Evolutionary conservation across 1,140 invertebrate genomes (phyloP).

Genomic region (Pteromalus puparum): DNA sequence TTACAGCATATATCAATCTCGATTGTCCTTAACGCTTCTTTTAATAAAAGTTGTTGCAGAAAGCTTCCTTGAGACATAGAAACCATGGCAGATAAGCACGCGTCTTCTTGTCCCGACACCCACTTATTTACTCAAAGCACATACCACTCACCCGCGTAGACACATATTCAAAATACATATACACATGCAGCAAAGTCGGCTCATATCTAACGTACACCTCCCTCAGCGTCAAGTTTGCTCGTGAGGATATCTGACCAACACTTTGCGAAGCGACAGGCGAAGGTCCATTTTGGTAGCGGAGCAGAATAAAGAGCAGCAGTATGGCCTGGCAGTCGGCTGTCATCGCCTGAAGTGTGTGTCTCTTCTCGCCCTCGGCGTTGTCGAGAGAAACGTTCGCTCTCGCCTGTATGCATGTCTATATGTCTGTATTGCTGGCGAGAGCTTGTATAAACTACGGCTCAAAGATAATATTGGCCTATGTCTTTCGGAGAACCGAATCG

Average conservation of each 20-base stretch:
- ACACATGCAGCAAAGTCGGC: not conserved
- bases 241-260: not conserved
- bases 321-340: not conserved
- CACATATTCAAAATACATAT: not conserved
- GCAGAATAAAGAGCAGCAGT: not conserved
- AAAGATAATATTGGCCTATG: slow-evolving; percentile 48
- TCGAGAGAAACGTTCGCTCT: not conserved
- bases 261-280: not conserved
- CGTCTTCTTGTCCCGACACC: not conserved
- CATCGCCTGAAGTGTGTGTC: slow-evolving; percentile 4
- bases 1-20: too few relatives aligned
- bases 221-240: not conserved
- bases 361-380: not conserved
- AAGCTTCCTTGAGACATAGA: not conserved
- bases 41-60: too few relatives aligned
- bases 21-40: too few relatives aligned
- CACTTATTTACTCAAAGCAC: not conserved
- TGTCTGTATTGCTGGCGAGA: not conserved
- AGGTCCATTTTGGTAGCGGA: slow-evolving; percentile 9
- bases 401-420: not conserved
- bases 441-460: slow-evolving; percentile 30
- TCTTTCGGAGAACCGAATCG: slow-evolving; percentile 36
- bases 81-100: not conserved
- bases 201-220: not conserved
- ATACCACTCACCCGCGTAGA: not conserved